Percentiles rank a stretch among this genome's conserved stretches.
Evolutionary conservation across 1,140 invertebrate species (phyloP).

Genomic region (Drosophila tani): DNA sequence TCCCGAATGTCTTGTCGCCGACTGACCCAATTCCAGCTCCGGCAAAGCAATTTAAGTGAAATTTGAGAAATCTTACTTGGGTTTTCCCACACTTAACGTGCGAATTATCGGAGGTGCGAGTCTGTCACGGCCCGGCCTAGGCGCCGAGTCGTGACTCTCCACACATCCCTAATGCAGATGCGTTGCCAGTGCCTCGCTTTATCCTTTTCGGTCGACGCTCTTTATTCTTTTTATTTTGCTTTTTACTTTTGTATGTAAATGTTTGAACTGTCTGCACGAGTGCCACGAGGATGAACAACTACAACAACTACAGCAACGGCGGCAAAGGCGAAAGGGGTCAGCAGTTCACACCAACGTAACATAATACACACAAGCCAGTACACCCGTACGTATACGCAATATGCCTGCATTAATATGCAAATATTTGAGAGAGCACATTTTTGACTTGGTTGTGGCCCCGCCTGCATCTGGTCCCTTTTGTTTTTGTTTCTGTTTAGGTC

Average conservation of each 20-base stretch:
- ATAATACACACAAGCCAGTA: slow-evolving; percentile 37
- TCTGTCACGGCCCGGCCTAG: slow-evolving; percentile 17
- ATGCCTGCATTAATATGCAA: slow-evolving; percentile 76
- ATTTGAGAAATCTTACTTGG: slow-evolving; percentile 39
- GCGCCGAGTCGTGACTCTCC: slow-evolving; percentile 27
- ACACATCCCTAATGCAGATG: slow-evolving; percentile 56
- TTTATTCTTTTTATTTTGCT: slow-evolving; percentile 32
- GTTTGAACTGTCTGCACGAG: slow-evolving; percentile 80
- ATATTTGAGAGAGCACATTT: slow-evolving; percentile 68
- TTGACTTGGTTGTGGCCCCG: slow-evolving; percentile 35
- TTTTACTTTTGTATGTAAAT: slow-evolving; percentile 68
- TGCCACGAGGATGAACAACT: slow-evolving; percentile 60
- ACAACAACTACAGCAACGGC: slow-evolving; percentile 42
- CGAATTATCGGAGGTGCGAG: slow-evolving; percentile 24
- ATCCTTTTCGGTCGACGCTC: slow-evolving; percentile 23
- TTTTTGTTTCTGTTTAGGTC: slow-evolving; percentile 8
- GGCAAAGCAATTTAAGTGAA: slow-evolving; percentile 26
- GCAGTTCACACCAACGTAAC: slow-evolving; percentile 52
- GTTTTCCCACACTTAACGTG: slow-evolving; percentile 21
- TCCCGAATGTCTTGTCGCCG: slow-evolving; percentile 22
- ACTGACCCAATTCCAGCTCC: slow-evolving; percentile 22
- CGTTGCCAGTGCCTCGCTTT: slow-evolving; percentile 18
- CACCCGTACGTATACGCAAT: slow-evolving; percentile 36
- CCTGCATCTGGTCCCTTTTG: slow-evolving; percentile 17
- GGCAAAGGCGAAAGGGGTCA: slow-evolving; percentile 59